Evolutionary conservation across 2,888 invertebrate genomes (phyloP).

Genomic region (Machimus rusticus): DNA sequence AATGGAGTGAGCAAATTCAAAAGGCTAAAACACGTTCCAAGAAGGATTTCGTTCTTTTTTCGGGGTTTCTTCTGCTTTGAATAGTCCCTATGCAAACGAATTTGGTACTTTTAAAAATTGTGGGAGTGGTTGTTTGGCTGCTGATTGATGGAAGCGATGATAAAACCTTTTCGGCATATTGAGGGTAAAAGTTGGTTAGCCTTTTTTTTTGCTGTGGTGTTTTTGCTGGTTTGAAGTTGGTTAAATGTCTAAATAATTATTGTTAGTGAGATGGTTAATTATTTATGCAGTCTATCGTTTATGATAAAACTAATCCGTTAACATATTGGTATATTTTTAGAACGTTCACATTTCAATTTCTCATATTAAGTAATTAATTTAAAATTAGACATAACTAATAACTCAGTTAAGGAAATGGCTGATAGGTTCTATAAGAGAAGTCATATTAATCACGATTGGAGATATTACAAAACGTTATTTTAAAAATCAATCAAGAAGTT

Average conservation of each 20-base stretch:
- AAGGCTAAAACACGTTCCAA: background rate
- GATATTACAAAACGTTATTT: too few relatives aligned
- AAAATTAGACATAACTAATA: too few relatives aligned
- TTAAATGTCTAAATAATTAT: background rate
- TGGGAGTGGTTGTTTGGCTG: background rate
- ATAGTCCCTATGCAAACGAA: background rate
- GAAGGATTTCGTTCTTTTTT: background rate
- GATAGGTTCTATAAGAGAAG: too few relatives aligned
- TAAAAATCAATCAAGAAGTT: too few relatives aligned
- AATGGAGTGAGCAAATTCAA: background rate
- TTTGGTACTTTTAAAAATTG: background rate
- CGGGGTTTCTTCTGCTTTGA: background rate
- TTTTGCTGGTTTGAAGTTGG: background rate
- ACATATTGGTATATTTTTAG: too few relatives aligned
- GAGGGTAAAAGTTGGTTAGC: background rate
- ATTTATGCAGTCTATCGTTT: too few relatives aligned
- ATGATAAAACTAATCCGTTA: too few relatives aligned
- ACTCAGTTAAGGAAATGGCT: too few relatives aligned
- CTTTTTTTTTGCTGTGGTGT: background rate
- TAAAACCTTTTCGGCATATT: background rate
- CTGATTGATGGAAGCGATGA: background rate
- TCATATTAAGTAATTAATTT: too few relatives aligned
- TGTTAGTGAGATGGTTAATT: too few relatives aligned
- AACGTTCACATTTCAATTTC: too few relatives aligned
- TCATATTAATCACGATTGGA: too few relatives aligned